Base-by-base conservation (phyloP, 2,888 invertebrate genomes). In the Tineola bisselliella region DNA sequence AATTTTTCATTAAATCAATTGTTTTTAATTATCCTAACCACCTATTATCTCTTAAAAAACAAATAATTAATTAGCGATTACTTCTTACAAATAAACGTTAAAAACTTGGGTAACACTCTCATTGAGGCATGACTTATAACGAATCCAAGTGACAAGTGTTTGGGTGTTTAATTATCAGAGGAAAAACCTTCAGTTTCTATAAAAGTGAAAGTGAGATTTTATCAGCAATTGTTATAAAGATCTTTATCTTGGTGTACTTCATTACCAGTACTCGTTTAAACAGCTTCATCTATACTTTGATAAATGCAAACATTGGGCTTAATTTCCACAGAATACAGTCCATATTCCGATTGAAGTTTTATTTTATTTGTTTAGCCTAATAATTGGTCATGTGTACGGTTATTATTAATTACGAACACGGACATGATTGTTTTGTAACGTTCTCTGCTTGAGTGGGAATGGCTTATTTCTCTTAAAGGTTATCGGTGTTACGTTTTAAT, bases 121-220 rank as follows among this genome's bases (percentile, higher is more conserved):
- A 25, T 25, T 25, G 25, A 25, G 25, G 25, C 25, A 25, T 25
- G 6, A 4, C 25, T 25, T 6, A 25, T 38, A 38, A 15, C 48
- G 17, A 48, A 15, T 48, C 15, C 2, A 48, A 17, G n/a, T 18
- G 54, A 19, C 25, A 54, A 17, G 25, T 54, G 11, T 60, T 33
- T 44, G 18, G 59, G 59, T 19, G 44, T 60, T 60, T 43, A 38
- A 44, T 43, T 15, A 43, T 17, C 18, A 18, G 44, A 8, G 18
- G 15, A 8, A 33, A 60, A 75, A 72, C 75, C 73, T 74, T 77
- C 73, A 65, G 62, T 73, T 74, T 74, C 69, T 66, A 66, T 69
- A 31, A 31, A 66, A 71, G 70, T 69, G 73, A 76, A 76, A 77
- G 74, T 73, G 64, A 67, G 73, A 73, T 70, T 64, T 30, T 69